Evolutionary conservation across 2,113 vertebrate genomes (phyloP), one percentile per base, ranked within the genome.

Genomic region (Serinus canaria): DNA sequence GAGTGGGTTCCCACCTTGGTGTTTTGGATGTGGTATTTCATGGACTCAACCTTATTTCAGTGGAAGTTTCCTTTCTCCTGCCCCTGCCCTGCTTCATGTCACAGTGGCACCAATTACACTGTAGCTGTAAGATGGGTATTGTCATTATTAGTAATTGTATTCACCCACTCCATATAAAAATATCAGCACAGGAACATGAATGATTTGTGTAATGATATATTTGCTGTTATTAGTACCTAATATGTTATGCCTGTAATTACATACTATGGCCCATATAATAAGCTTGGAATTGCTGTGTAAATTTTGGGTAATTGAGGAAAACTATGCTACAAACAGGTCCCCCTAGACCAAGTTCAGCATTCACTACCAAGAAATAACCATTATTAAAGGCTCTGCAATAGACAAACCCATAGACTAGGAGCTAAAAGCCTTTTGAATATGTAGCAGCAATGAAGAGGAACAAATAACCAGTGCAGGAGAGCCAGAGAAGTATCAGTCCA

Each of bases 161-260:
- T 93, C 92, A 83, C 84, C 76, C 69, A 10, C 58, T 79, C 62
- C 56, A 24, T 41, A 87, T 95, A 93, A 97, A 96, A 94, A 56
- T 56, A 86, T 93, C 94, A 93, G 60, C 93, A 80, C 83, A 63
- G 88, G 12, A 90, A 83, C 79, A 78, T 49, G 83, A 95, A 93
- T 93, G 90, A 96, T 95, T 96, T 96, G 79, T 93, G 92, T 78
- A 89, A 94, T 93, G 79, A 96, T 87, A 31, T 88, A 93, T 95
- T 96, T 96, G 85, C 88, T 93, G 83, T 59, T 94, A 93, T 90
- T 92, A 88, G 75, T 82, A 77, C 79, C 72, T 95, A 95, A 96
- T 94, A 95, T 47, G 63, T 92, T 92, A 56, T 92, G 90, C 80
- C 87, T 95, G 87, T 96, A 95, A 96, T 96, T 94, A 86, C 90